phyloP scores from a whole-genome alignment of 2,113 vertebrate species.

The Pristiophorus japonicus region DNA sequence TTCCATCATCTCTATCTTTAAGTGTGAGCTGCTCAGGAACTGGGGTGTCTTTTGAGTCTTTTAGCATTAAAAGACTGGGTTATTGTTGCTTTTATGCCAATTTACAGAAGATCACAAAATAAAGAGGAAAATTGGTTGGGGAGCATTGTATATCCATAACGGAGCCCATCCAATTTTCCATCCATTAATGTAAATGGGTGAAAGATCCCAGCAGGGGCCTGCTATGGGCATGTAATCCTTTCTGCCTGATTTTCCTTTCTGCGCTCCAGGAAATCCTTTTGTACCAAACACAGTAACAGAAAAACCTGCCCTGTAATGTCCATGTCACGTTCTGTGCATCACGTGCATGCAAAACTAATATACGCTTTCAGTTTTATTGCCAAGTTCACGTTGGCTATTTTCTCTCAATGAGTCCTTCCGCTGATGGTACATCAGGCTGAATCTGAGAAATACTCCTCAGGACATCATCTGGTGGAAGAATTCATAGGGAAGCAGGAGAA shows the following conservation, averaged over 20 bases:
- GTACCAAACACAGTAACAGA: not conserved
- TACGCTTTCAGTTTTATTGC: not conserved
- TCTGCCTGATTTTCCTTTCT: not conserved
- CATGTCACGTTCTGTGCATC: not conserved
- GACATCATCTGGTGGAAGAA: not conserved
- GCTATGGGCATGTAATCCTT: not conserved
- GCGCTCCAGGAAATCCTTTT: not conserved
- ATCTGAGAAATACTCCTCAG: not conserved
- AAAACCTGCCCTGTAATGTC: not conserved
- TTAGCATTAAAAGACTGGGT: not conserved
- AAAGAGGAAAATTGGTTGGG: not conserved
- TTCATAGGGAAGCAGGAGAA: not conserved
- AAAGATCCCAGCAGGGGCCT: no score
- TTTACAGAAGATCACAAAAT: not conserved
- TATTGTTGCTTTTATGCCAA: not conserved
- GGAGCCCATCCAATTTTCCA: not conserved
- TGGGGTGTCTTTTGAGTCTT: not conserved
- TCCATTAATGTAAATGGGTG: not conserved
- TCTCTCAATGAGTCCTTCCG: not conserved
- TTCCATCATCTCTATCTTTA: not conserved
- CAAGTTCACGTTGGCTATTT: not conserved
- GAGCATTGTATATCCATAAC: not conserved
- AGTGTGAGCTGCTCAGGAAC: not conserved
- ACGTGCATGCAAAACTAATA: not conserved
- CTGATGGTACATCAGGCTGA: not conserved